Evolutionary conservation across 2,113 vertebrate genomes (phyloP).

Genomic region (Heptranchias perlo): DNA sequence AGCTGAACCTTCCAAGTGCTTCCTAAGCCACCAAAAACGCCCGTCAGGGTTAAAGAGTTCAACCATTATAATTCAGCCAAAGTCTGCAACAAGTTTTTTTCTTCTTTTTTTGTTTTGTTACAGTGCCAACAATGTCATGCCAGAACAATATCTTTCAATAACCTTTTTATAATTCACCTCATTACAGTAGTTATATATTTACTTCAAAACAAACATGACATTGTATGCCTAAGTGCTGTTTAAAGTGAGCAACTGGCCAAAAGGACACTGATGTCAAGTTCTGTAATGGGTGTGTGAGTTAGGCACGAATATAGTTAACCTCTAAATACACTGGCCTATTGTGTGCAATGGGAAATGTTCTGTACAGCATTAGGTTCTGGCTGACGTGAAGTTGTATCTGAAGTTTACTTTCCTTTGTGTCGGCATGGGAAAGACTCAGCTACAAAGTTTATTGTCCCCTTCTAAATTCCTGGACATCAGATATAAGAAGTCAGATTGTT

Average conservation of each 20-base stretch:
- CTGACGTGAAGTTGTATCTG: constrained; percentile 8
- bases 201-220: constrained; percentile 37
- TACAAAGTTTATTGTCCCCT: neutral
- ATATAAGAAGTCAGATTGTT: neutral
- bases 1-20: neutral
- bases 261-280: constrained; percentile 23
- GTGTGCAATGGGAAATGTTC: constrained; percentile 21
- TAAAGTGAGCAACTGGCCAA: constrained; percentile 28
- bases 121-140: neutral
- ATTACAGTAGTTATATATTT: constrained; percentile 36
- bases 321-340: constrained; percentile 12
- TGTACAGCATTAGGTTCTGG: neutral
- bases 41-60: constrained; percentile 23
- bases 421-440: neutral
- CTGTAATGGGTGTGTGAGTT: constrained; percentile 29
- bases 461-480: constrained; percentile 23
- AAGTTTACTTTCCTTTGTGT: constrained; percentile 28
- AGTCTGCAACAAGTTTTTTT: neutral
- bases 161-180: constrained; percentile 35
- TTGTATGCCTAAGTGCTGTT: constrained; percentile 32
- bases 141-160: constrained; percentile 30
- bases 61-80: neutral
- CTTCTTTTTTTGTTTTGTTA: neutral
- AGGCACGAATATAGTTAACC: constrained; percentile 2
- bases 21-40: neutral